Base-by-base conservation (phyloP, 2,888 invertebrate genomes). In the Calameuta filiformis region DNA sequence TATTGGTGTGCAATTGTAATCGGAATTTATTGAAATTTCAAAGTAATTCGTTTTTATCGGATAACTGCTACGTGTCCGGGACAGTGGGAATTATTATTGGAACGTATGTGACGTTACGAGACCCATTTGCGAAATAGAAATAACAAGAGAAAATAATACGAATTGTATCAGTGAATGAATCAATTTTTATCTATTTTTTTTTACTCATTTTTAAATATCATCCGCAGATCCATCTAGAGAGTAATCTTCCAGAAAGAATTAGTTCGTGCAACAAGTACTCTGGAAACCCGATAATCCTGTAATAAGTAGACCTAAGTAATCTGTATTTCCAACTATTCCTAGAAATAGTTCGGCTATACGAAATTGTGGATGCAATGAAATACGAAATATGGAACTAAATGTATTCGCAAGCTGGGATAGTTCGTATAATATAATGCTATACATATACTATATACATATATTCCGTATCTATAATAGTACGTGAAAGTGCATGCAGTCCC, bases 21-120 rank as follows among this genome's bases (percentile, higher is more conserved):
- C 79, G 82, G 77, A 85, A 84, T 84, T 82, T 83, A 85, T 83
- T 76, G 79, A 75, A 77, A 81, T 68, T 77, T 69, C 23, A n/a
- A 79, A 80, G 68, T 81, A 80, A 84, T 82, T 82, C 79, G 40
- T 12, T 78, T 73, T 78, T 76, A 76, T 81, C 73, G 77, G 77
- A 79, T 71, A 56, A 56, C 56, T 56, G 23, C 9, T 56, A 23
- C 6, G 56, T 6, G 23, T 23, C 9, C 23, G 23, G 56, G 9
- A 56, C 56, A 23, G 56, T 56, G 56, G 23, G 9, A 56, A 56
- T 56, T 23, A 23, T 23, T 56, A 56, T 56, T 23, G 9, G 23
- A 56, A 23, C 56, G 23, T 56, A 56, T 23, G 56, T 23, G 56
- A 6, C 56, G 56, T 56, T 56, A 23, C 23, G 56, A 23, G 2